Conservation (phyloP, 2,797 vertebrate species). For the Dicrostonyx torquatus region DNA sequence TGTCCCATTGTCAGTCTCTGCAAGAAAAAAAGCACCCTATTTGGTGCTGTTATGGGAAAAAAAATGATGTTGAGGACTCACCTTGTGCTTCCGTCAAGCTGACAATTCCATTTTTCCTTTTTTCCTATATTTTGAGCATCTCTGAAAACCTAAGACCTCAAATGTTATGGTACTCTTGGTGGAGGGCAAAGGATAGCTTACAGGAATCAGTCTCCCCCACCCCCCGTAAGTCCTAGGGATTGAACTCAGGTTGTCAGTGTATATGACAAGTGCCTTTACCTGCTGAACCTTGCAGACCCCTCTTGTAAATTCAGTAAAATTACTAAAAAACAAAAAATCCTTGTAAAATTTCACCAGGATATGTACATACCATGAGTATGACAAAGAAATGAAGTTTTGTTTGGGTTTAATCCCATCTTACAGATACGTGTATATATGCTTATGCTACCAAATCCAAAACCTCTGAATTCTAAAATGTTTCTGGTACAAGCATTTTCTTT, state of each 20-base stretch:
- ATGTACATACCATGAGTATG: not conserved
- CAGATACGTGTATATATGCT: not conserved
- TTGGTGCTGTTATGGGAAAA: not conserved
- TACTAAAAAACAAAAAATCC: not conserved
- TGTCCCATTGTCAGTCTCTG: not conserved
- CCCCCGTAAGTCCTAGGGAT: not conserved
- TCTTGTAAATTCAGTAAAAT: not conserved
- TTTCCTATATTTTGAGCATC: not conserved
- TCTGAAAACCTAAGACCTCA: not conserved
- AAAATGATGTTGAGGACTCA: not conserved
- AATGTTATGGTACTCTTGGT: not conserved
- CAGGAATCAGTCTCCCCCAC: not conserved
- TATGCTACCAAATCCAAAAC: not conserved
- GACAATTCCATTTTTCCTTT: not conserved
- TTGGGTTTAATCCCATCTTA: not conserved
- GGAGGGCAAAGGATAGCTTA: not conserved
- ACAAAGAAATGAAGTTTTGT: not conserved
- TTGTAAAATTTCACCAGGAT: not conserved
- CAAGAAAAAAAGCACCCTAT: not conserved
- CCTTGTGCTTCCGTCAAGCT: not conserved
- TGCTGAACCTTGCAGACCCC: not conserved
- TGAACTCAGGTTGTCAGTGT: not conserved
- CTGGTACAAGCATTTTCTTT: not conserved
- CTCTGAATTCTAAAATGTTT: not conserved
- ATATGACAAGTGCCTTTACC: not conserved